Percentiles rank a stretch among this genome's conserved stretches.
These are phyloP conservation scores for Aethina tumida DNA, from an alignment of 1,140 invertebrate species.

Conservation along the genomic window DNA sequence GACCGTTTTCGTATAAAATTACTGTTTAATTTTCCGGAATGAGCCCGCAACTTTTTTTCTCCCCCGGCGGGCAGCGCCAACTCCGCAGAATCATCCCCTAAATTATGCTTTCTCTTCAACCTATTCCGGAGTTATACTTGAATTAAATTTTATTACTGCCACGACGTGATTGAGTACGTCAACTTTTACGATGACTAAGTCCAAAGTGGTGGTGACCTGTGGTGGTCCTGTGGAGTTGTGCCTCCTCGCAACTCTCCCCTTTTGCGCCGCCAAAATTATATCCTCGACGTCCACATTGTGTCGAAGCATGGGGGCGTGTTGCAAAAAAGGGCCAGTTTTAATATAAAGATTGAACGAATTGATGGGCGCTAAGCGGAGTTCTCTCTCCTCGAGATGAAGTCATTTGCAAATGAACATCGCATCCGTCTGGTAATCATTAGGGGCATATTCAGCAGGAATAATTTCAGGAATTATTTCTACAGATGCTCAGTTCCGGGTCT, in stretches of 20 bases:
- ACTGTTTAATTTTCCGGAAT: no score
- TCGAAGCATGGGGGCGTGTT: constrained; percentile 21
- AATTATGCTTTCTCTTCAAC: no score
- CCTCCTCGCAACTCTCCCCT: no score
- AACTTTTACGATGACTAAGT: no score
- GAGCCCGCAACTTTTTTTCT: no score
- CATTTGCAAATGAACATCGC: constrained; percentile 39
- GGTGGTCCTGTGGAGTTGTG: no score
- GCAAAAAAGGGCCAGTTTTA: constrained; percentile 32
- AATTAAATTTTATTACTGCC: no score
- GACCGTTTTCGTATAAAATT: no score
- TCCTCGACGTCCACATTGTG: constrained; percentile 29
- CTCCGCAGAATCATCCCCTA: constrained; percentile 15
- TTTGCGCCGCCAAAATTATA: constrained; percentile 31
- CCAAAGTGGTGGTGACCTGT: no score
- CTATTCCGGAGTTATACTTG: no score
- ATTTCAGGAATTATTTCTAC: constrained; percentile 28
- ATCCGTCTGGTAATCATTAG: constrained; percentile 33
- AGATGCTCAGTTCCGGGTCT: constrained; percentile 1
- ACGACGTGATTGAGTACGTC: no score
- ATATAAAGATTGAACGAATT: constrained; percentile 38
- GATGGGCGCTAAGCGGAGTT: constrained; percentile 25
- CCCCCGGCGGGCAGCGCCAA: no score
- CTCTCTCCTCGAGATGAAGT: constrained; percentile 32
- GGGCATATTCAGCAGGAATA: constrained; percentile 35